Conservation (phyloP, 2,888 invertebrate genomes). For the Sipha maydis region DNA sequence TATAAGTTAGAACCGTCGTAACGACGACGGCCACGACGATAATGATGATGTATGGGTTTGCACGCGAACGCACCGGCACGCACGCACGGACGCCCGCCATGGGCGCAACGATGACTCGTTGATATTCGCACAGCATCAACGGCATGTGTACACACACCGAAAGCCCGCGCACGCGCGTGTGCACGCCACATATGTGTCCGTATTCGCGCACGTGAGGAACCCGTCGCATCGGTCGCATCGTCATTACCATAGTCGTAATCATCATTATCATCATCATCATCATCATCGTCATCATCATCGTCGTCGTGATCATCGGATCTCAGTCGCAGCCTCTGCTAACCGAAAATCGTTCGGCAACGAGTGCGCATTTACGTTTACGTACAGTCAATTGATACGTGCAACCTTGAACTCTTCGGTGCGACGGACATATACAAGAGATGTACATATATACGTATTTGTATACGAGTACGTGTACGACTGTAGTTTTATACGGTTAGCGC, state of each 20-base stretch:
- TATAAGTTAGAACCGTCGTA: background rate
- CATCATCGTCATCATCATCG: too few relatives aligned
- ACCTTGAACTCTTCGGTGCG: conserved; percentile 56
- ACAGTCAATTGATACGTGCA: background rate
- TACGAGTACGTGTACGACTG: too few relatives aligned
- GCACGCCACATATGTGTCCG: background rate
- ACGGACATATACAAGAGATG: background rate
- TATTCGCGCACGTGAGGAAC: background rate
- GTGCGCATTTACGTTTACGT: background rate
- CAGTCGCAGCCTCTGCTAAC: background rate
- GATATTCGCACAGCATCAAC: conserved; percentile 12
- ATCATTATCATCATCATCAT: background rate
- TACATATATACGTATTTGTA: background rate
- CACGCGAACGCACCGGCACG: background rate
- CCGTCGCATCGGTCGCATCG: background rate
- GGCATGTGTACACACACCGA: background rate
- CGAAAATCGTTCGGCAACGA: conserved; percentile 36
- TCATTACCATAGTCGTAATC: background rate
- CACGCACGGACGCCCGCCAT: background rate
- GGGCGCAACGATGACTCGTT: conserved; percentile 32
- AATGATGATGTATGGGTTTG: background rate
- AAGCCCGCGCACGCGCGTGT: too few relatives aligned
- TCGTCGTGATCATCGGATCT: background rate
- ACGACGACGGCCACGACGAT: background rate
- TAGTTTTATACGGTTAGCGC: background rate